These are phyloP conservation scores for Sminthurides bifidus DNA, from an alignment of 1,140 invertebrate genomes.

Conservation along the genomic window DNA sequence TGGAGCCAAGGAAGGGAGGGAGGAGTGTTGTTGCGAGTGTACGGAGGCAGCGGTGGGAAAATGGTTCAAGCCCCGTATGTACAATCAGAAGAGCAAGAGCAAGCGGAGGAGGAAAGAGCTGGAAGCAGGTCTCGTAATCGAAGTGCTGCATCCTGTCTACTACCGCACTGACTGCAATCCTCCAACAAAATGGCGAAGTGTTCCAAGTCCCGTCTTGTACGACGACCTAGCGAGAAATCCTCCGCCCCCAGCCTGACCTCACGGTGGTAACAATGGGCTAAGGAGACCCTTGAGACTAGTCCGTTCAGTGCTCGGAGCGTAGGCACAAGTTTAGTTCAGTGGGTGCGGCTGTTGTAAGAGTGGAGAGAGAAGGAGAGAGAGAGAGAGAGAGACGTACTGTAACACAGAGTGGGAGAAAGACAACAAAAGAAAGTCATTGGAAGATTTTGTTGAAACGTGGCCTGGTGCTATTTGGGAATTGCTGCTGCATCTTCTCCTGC, in stretches of 20 bases:
- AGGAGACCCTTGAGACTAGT: not conserved
- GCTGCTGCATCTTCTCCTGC: too few relatives aligned
- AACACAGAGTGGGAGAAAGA: too few relatives aligned
- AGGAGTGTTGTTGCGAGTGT: too few relatives aligned
- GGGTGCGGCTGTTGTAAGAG: not conserved
- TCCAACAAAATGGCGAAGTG: slow-evolving; percentile 33
- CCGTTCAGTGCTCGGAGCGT: too few relatives aligned
- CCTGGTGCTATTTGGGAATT: too few relatives aligned
- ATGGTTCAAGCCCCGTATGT: not conserved
- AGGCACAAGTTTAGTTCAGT: too few relatives aligned
- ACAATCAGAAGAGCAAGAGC: not conserved
- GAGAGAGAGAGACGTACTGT: too few relatives aligned
- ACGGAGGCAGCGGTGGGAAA: too few relatives aligned
- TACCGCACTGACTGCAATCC: slow-evolving; percentile 31
- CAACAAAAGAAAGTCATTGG: too few relatives aligned
- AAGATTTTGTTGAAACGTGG: too few relatives aligned
- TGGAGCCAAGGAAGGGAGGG: too few relatives aligned
- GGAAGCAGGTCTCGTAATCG: slow-evolving; percentile 23
- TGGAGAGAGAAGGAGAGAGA: not conserved
- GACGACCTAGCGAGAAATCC: slow-evolving; percentile 7
- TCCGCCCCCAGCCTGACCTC: slow-evolving; percentile 17
- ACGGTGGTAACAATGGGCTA: slow-evolving; percentile 19
- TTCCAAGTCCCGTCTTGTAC: slow-evolving; percentile 23
- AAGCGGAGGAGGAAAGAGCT: not conserved
- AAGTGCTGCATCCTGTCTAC: slow-evolving; percentile 32